These are phyloP conservation scores for Clarias platycephalus DNA, from an alignment of 2,797 vertebrate genomes.

Conservation along the genomic window DNA sequence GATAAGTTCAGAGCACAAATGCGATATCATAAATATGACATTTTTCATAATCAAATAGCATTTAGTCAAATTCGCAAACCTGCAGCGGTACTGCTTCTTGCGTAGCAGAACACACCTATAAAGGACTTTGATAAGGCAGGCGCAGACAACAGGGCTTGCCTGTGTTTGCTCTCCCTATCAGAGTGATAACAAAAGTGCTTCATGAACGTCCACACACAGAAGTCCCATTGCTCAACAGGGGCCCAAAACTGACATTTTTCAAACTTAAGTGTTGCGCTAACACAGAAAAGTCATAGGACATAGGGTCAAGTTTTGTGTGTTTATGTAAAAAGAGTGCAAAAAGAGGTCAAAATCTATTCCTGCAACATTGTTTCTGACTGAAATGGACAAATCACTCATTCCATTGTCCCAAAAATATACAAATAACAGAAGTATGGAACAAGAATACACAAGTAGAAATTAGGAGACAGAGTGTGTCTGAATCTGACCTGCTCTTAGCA, in stretches of 20 bases:
- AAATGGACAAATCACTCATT: conserved; percentile 26
- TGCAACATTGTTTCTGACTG: conserved; percentile 34
- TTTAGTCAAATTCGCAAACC: conserved; percentile 15
- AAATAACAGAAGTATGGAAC: conserved; percentile 17
- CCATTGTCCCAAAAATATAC: conserved; percentile 24
- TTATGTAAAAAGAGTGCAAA: conserved; percentile 34
- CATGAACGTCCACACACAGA: conserved; percentile 53
- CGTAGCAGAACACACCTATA: conserved; percentile 51
- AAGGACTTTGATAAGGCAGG: conserved; percentile 58
- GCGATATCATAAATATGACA: not conserved
- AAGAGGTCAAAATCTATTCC: conserved; percentile 51
- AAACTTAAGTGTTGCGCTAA: conserved; percentile 34
- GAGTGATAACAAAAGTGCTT: conserved; percentile 57
- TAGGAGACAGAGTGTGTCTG: not conserved
- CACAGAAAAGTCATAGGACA: conserved; percentile 25
- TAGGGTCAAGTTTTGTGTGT: conserved; percentile 50
- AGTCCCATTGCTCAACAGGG: conserved; percentile 47
- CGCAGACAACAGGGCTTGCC: conserved; percentile 53
- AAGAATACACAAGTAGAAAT: not conserved
- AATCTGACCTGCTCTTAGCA: not conserved
- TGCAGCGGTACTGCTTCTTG: not conserved
- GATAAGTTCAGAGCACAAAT: not conserved
- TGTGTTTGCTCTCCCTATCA: conserved; percentile 58
- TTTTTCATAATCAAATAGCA: not conserved
- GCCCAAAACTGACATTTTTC: conserved; percentile 37